Base-by-base conservation (phyloP, 1,140 invertebrate genomes). In the Aphelenchoides besseyi region DNA sequence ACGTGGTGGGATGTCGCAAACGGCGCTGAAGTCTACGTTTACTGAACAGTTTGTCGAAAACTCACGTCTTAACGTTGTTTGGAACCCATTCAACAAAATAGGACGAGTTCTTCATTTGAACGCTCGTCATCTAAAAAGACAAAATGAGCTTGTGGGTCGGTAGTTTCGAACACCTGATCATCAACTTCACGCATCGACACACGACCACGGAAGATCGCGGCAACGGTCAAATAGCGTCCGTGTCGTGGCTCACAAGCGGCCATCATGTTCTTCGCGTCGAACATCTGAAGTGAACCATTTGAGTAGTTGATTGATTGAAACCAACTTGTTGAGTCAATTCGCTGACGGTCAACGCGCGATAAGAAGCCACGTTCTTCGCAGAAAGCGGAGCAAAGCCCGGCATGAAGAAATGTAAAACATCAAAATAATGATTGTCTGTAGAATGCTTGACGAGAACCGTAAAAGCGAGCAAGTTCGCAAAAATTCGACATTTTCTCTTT, bases 381-480 rank as follows among this genome's bases (percentile, higher is more conserved):
- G 93, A 95, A 0, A 97, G 52, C 9, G 94, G 94, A 3, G 93
- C 93, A 85, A 96, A 97, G 12, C 94, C 94, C 33, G 94, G 93
- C 90, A 94, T 94, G 86, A 95, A 97, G 89, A 97, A 97, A 86
- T 97, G 94, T n/a, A n/a, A n/a, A n/a, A n/a, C n/a, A n/a, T n/a
- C n/a, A n/a, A n/a, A n/a, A n/a, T n/a, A n/a, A n/a, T n/a, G n/a
- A n/a, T n/a, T n/a, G n/a, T n/a, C n/a, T n/a, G n/a, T n/a, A n/a
- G n/a, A n/a, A n/a, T n/a, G n/a, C n/a, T n/a, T n/a, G n/a, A n/a
- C n/a, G n/a, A n/a, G n/a, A n/a, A n/a, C n/a, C n/a, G n/a, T n/a
- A n/a, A n/a, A n/a, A n/a, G n/a, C n/a, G n/a, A n/a, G n/a, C n/a
- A n/a, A n/a, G n/a, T n/a, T n/a, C n/a, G n/a, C n/a, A n/a, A n/a